Evolutionary conservation across 1,140 invertebrate genomes (phyloP), one percentile per base, ranked within the genome.

Genomic region (Cheumatopsyche charites): DNA sequence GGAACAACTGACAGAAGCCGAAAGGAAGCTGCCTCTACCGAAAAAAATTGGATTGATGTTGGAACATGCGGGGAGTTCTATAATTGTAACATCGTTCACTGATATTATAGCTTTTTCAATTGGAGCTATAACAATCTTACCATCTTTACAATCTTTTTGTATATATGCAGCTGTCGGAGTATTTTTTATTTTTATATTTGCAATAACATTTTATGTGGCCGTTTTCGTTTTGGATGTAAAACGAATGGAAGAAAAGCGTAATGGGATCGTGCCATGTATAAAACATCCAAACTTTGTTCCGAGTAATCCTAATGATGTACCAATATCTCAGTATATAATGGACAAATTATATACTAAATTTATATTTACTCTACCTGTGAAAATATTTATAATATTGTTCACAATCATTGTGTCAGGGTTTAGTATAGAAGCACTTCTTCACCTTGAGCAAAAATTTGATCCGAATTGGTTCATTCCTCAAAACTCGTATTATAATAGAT

Each of bases 71-170:
- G 93, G 92, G 6, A 89, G 92, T 0, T 93, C 92, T 6, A 93
- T 95, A 66, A 92, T 90, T 6, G 89, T 95, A 6, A 95, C 93
- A 9, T 93, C 92, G 4, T 82, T 94, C 52, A 95, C 92, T 1
- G 92, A 95, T 80, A 87, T 94, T 67, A 87, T 93, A 13, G 92
- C 92, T 41, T 92, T 92, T 75, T 79, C 90, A 45, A 88, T 92
- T 45, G 90, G 90, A 49, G 85, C 90, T 62, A 88, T 89, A 0
- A 91, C 90, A 61, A 90, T 93, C 73, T 79, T 93, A 63, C 91
- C 91, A 41, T 89, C 88, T 0, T 82, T 93, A 42, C 86, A 89
- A 78, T 92, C 91, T 0, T 93, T 91, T 77, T 93, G 91, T 78
- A 85, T 92, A 29, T 93, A 91, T 77, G 90, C 90, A 12, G 90